phyloP scores from a whole-genome alignment of 1,140 invertebrate species.

The Paraescarpia echinospica region DNA sequence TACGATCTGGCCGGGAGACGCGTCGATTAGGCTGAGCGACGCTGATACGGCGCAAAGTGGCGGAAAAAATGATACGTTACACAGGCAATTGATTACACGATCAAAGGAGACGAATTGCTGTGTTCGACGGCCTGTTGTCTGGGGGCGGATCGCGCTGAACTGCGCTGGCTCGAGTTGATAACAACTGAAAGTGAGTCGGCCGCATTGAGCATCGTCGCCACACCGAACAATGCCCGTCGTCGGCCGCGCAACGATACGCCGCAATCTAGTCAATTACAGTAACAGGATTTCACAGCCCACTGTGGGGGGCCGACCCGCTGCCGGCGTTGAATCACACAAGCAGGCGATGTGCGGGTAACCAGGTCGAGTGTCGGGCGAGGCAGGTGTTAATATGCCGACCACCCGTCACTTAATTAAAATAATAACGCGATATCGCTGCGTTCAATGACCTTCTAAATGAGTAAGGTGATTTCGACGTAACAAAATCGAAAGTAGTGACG shows the following conservation, averaged over 20 bases:
- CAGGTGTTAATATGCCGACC: neutral
- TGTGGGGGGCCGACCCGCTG: neutral
- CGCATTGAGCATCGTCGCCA: neutral
- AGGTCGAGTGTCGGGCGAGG: neutral
- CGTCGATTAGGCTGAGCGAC: neutral
- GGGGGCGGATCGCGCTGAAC: neutral
- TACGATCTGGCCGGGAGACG: neutral
- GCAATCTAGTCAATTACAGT: slow-evolving; percentile 5
- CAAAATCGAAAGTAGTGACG: neutral
- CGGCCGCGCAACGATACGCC: neutral
- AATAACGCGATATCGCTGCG: neutral
- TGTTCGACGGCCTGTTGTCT: neutral
- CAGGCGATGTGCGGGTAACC: neutral
- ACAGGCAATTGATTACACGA: slow-evolving; percentile 5
- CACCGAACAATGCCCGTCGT: neutral
- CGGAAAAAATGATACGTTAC: neutral
- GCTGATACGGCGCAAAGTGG: neutral
- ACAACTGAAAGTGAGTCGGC: neutral
- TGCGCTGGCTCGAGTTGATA: neutral
- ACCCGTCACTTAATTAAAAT: neutral
- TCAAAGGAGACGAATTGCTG: slow-evolving; percentile 4
- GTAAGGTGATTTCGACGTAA: neutral
- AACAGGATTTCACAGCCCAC: neutral
- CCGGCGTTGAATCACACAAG: neutral
- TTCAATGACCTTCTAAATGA: neutral